Percentiles rank a stretch among this genome's conserved stretches.
Evolutionary conservation across 2,888 invertebrate genomes (phyloP).

Genomic region (Copidosoma aretas): DNA sequence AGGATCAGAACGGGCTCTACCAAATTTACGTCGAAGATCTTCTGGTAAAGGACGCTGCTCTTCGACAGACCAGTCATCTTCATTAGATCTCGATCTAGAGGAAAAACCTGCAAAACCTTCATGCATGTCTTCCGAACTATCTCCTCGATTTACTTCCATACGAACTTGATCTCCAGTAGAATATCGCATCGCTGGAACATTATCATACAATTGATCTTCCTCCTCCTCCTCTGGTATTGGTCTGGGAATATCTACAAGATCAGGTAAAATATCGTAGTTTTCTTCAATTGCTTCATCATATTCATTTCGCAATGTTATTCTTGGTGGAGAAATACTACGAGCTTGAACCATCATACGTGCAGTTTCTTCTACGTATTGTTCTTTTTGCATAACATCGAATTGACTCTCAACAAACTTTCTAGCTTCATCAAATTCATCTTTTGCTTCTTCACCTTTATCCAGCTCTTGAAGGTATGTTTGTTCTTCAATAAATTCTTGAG

Average conservation of each 20-base stretch:
- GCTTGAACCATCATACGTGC: conserved; percentile 33
- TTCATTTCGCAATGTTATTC: conserved; percentile 50
- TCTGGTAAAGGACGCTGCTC: conserved; percentile 44
- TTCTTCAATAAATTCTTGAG: conserved; percentile 18
- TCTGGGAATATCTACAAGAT: conserved; percentile 49
- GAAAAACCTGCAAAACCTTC: conserved; percentile 56
- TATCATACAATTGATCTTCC: conserved; percentile 57
- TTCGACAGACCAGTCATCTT: conserved; percentile 57
- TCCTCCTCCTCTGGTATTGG: conserved; percentile 59
- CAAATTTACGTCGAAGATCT: conserved; percentile 42
- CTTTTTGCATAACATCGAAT: conserved; percentile 53
- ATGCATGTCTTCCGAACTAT: conserved; percentile 60
- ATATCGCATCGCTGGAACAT: conserved; percentile 60
- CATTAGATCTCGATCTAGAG: conserved; percentile 47
- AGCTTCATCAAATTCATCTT: conserved; percentile 54
- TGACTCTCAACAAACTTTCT: conserved; percentile 57
- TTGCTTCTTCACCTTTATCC: conserved; percentile 30
- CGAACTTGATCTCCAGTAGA: conserved; percentile 52
- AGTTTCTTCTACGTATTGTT: conserved; percentile 46
- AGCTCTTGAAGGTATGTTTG: conserved; percentile 5
- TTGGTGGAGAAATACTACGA: conserved; percentile 54
- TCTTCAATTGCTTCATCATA: conserved; percentile 56
- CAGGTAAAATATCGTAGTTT: conserved; percentile 50
- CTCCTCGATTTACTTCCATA: conserved; percentile 55
- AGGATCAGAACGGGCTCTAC: conserved; percentile 52